Evolutionary conservation across 2,113 vertebrate species (phyloP).

Genomic region (Lethenteron camtschaticum): DNA sequence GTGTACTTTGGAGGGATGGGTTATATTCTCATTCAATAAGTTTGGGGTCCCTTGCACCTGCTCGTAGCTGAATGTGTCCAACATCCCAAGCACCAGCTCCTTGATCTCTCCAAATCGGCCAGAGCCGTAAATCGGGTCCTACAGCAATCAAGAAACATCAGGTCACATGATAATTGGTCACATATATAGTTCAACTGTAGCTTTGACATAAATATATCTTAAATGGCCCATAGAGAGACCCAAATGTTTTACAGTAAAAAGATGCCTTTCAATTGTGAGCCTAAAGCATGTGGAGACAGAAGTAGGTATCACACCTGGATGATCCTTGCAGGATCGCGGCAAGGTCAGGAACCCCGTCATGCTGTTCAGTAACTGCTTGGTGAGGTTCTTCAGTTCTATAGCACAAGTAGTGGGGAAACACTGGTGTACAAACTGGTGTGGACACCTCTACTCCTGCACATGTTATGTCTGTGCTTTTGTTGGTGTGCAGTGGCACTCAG

Average conservation of each 20-base stretch:
- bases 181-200: too few species aligned
- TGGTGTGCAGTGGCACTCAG: too few species aligned
- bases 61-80: conserved; percentile 90
- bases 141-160: conserved; percentile 2
- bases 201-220: too few species aligned
- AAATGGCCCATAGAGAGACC: too few species aligned
- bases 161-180: too few species aligned
- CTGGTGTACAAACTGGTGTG: neutral
- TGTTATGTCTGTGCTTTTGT: too few species aligned
- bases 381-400: conserved; percentile 63
- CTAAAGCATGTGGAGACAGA: neutral
- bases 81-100: conserved; percentile 74
- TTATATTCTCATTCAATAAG: neutral
- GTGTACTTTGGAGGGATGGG: neutral
- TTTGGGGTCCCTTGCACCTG: conserved; percentile 28
- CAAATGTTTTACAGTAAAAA: too few species aligned
- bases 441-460: too few species aligned
- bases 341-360: conserved; percentile 82
- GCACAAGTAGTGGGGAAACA: conserved; percentile 8
- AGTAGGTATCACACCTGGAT: conserved; percentile 37
- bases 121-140: conserved; percentile 92
- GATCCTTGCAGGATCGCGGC: conserved; percentile 71
- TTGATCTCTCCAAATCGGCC: conserved; percentile 90
- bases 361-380: conserved; percentile 75
- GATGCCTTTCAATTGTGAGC: too few species aligned